Conservation (phyloP, 1,140 invertebrate species). For the Aphaenogaster ashmeadi region DNA sequence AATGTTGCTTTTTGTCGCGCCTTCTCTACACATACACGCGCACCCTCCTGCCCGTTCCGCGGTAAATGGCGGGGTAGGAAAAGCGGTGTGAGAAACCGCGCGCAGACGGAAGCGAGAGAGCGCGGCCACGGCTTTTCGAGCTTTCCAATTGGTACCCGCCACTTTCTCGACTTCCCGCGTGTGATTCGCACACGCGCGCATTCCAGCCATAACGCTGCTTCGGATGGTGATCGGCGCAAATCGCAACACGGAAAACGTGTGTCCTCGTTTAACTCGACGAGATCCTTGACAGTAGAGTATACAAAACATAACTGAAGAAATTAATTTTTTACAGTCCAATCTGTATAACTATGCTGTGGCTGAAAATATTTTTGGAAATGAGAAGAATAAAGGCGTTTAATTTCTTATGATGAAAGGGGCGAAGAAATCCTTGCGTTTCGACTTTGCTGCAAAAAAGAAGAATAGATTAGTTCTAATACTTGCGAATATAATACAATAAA, state of each 20-base stretch:
- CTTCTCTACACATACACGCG: slow-evolving; percentile 77
- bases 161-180: not conserved
- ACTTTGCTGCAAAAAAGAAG: not conserved
- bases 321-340: not conserved
- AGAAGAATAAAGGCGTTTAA: not conserved
- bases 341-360: not conserved
- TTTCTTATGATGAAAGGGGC: not conserved
- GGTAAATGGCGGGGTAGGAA: slow-evolving; percentile 77
- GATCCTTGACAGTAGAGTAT: slow-evolving; percentile 3
- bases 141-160: slow-evolving; percentile 38
- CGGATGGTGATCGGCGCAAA: not conserved
- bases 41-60: slow-evolving; percentile 30
- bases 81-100: slow-evolving; percentile 40
- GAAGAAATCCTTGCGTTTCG: not conserved
- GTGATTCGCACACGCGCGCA: not conserved
- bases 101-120: slow-evolving; percentile 72
- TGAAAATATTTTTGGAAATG: not conserved
- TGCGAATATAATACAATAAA: not conserved
- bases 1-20: slow-evolving; percentile 85
- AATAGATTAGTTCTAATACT: not conserved
- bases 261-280: not conserved
- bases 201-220: not conserved
- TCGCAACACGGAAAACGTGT: not conserved
- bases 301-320: not conserved
- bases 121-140: slow-evolving; percentile 57